Evolutionary conservation across 1,140 invertebrate genomes (phyloP).

Genomic region (Amphibalanus amphitrite): DNA sequence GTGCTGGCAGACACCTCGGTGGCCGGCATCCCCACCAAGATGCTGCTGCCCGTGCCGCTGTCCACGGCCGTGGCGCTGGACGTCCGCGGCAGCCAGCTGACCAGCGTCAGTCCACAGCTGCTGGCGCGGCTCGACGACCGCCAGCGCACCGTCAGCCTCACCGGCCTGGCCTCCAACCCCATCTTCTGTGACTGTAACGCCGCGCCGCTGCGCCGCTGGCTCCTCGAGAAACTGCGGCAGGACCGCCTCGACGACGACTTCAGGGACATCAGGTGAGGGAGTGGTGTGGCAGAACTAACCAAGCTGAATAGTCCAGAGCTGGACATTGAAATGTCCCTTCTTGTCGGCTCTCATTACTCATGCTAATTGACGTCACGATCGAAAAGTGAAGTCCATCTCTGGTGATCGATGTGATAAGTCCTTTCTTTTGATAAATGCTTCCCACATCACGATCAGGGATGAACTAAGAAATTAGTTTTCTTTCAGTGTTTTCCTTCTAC

Average conservation of each 20-base stretch:
- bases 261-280: constrained; percentile 12
- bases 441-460: no score
- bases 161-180: constrained; percentile 54
- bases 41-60: constrained; percentile 73
- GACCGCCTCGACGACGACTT: constrained; percentile 15
- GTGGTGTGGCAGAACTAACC: no score
- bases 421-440: no score
- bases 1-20: constrained; percentile 60
- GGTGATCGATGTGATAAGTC: no score
- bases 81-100: constrained; percentile 54
- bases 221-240: constrained; percentile 29
- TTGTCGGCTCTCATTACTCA: no score
- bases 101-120: constrained; percentile 52
- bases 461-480: no score
- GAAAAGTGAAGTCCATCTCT: no score
- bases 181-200: constrained; percentile 70
- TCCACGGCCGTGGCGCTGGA: constrained; percentile 61
- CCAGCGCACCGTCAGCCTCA: constrained; percentile 46
- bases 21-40: constrained; percentile 48
- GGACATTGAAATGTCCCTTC: no score
- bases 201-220: constrained; percentile 54
- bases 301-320: no score
- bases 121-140: constrained; percentile 60
- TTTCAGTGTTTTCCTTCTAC: no score
- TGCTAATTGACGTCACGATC: no score